phyloP scores from a whole-genome alignment of 1,140 invertebrate genomes.

The Dolichoris vasculosae region DNA sequence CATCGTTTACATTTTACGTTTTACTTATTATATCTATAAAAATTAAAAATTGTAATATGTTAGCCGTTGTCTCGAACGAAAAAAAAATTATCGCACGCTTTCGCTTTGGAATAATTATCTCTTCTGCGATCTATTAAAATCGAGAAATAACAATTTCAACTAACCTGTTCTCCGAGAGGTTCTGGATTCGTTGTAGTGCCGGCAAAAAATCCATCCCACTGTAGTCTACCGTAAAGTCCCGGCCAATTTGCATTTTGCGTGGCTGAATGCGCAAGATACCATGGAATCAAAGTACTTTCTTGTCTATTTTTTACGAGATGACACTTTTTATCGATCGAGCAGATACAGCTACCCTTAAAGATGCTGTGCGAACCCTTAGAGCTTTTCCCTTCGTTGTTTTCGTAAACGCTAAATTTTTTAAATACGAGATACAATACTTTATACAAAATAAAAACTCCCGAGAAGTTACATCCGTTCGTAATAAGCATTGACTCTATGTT shows the following conservation, averaged over 20 bases:
- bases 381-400: no score
- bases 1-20: no score
- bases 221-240: slow-evolving; percentile 81
- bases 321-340: slow-evolving; percentile 80
- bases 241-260: slow-evolving; percentile 92
- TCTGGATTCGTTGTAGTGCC: slow-evolving; percentile 93
- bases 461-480: no score
- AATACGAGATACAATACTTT: no score
- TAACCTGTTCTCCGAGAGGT: slow-evolving; percentile 90
- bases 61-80: no score
- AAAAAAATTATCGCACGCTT: no score
- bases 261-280: slow-evolving; percentile 93
- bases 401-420: not conserved
- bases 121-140: not conserved
- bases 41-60: no score
- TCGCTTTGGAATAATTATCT: no score
- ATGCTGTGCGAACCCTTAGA: slow-evolving; percentile 67
- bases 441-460: no score
- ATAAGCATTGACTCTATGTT: no score
- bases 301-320: slow-evolving; percentile 82
- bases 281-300: slow-evolving; percentile 90
- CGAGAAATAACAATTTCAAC: not conserved
- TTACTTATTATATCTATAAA: no score
- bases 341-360: slow-evolving; percentile 87
- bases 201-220: slow-evolving; percentile 90